These are phyloP conservation scores for Coenobita brevimanus DNA, from an alignment of 1,140 invertebrate species.

Conservation along the genomic window DNA sequence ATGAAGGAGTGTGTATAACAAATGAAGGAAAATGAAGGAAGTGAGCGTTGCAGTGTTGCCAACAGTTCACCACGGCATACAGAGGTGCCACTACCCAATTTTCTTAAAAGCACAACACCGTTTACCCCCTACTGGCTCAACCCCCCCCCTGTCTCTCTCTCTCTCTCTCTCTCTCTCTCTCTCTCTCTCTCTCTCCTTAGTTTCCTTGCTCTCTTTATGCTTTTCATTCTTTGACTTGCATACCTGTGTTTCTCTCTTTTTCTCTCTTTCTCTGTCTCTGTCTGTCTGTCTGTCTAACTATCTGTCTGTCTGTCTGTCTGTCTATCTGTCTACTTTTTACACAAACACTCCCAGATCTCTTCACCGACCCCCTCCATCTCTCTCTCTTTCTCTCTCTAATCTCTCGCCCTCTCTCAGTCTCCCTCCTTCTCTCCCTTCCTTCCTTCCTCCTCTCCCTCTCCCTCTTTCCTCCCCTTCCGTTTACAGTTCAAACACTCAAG, in stretches of 20 bases:
- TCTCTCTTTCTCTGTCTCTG: too few relatives aligned
- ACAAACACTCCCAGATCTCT: not conserved
- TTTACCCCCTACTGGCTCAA: constrained; percentile 7
- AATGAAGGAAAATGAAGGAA: not conserved
- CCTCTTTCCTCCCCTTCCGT: not conserved
- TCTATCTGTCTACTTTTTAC: too few relatives aligned
- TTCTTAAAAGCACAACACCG: constrained; percentile 59
- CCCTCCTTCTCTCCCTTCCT: not conserved
- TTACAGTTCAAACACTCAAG: not conserved
- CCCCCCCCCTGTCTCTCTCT: not conserved
- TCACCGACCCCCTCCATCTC: not conserved
- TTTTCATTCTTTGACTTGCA: not conserved
- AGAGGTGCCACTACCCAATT: constrained; percentile 41
- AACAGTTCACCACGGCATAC: too few relatives aligned
- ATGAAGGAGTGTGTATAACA: not conserved
- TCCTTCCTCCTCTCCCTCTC: not conserved
- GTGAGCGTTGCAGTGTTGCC: too few relatives aligned
- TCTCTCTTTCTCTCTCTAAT: not conserved
- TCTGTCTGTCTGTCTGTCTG: too few relatives aligned
- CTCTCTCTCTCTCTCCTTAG: not conserved
- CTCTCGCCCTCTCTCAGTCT: constrained; percentile 27
- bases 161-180: not conserved
- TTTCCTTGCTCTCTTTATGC: not conserved
- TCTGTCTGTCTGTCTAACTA: not conserved
- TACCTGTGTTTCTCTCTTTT: not conserved